Evolutionary conservation across 2,797 vertebrate genomes (phyloP).

Genomic region (Sebastes cheni): DNA sequence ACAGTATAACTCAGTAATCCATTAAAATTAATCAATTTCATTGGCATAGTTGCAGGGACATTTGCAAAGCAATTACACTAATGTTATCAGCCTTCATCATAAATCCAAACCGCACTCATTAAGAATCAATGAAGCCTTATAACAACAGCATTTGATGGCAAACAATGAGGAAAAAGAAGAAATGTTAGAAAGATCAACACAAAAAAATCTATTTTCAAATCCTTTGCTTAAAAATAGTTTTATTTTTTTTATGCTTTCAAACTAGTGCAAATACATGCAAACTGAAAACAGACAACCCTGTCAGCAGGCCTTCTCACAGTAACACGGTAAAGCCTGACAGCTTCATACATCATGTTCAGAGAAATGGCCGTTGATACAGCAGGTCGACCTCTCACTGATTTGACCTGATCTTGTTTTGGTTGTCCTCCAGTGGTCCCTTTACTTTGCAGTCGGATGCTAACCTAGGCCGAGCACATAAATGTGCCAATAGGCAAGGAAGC

Average conservation of each 20-base stretch:
- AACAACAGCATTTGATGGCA: background rate
- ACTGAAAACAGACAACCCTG: slow-evolving; percentile 59
- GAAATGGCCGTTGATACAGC: background rate
- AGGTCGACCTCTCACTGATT: slow-evolving; percentile 2
- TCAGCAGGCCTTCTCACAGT: slow-evolving; percentile 31
- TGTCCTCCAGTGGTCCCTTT: slow-evolving; percentile 26
- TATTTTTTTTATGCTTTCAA: slow-evolving; percentile 55
- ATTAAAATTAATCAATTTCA: background rate
- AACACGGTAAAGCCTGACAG: slow-evolving; percentile 22
- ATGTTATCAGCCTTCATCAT: background rate
- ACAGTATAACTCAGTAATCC: background rate
- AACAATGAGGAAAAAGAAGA: background rate
- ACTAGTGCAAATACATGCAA: slow-evolving; percentile 84
- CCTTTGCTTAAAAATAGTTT: slow-evolving; percentile 71
- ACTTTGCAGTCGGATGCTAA: slow-evolving; percentile 12
- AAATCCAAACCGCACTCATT: background rate
- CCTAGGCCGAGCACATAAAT: slow-evolving; percentile 32
- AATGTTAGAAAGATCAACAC: background rate
- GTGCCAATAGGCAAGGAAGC: slow-evolving; percentile 22
- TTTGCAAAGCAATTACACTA: slow-evolving; percentile 7
- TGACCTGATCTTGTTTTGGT: slow-evolving; percentile 26
- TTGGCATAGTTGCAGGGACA: background rate
- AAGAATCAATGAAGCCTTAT: background rate
- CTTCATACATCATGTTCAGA: slow-evolving; percentile 24
- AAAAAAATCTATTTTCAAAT: background rate